Evolutionary conservation across 2,113 vertebrate species (phyloP).

Genomic region (Platycercus adscitus): DNA sequence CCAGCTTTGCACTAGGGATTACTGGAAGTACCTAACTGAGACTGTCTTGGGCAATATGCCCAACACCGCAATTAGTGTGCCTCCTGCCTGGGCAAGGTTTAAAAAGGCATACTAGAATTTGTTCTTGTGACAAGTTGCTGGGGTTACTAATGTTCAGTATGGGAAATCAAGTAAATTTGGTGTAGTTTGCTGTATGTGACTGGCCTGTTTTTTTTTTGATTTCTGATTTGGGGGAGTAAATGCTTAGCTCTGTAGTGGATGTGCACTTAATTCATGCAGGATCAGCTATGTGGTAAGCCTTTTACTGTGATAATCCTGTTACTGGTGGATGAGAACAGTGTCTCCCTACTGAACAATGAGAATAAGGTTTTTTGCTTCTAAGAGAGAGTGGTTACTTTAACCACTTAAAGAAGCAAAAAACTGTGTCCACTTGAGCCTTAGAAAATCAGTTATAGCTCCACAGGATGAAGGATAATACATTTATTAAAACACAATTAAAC

Average conservation of each 20-base stretch:
- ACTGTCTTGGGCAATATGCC: neutral
- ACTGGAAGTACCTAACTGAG: neutral
- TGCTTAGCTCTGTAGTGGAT: neutral
- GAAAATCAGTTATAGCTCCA: neutral
- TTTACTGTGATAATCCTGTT: neutral
- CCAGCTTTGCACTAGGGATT: neutral
- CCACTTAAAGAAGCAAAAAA: neutral
- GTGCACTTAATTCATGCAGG: neutral
- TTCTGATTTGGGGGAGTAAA: neutral
- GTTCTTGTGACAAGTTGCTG: neutral
- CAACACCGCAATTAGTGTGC: rapidly evolving
- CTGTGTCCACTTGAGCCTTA: neutral
- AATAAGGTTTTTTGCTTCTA: neutral
- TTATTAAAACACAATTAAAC: neutral
- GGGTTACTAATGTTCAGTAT: neutral
- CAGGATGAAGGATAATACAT: neutral
- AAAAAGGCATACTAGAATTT: neutral
- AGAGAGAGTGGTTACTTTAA: neutral
- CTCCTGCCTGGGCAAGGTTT: neutral
- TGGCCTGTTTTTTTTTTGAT: neutral
- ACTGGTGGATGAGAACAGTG: neutral
- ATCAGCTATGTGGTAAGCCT: neutral
- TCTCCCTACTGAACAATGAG: neutral
- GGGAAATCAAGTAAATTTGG: neutral
- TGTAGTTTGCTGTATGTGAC: neutral